Percentiles rank a stretch among this genome's conserved stretches.
phyloP scores from a whole-genome alignment of 2,797 vertebrate genomes.

The Hylomyscus alleni region DNA sequence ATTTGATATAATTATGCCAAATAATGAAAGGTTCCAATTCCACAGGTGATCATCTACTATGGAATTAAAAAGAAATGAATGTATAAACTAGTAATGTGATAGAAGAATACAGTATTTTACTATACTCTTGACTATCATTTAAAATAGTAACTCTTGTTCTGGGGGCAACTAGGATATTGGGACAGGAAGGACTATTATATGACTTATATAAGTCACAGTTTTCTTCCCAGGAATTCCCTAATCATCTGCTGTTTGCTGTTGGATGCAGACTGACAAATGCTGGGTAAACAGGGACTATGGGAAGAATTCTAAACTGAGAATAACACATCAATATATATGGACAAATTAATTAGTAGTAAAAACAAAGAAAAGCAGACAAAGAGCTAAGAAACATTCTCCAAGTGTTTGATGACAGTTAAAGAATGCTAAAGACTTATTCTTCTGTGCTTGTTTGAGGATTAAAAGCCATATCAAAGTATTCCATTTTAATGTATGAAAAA shows the following conservation, averaged over 20 bases:
- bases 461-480: not conserved
- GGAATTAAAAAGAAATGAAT: not conserved
- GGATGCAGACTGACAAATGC: not conserved
- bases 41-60: not conserved
- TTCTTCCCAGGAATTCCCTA: not conserved
- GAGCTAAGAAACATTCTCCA: not conserved
- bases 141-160: not conserved
- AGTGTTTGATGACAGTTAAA: not conserved
- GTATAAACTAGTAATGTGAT: not conserved
- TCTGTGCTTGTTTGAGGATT: not conserved
- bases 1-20: not conserved
- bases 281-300: not conserved
- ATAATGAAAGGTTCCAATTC: not conserved
- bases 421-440: not conserved
- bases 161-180: too few species aligned
- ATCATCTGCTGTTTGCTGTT: not conserved
- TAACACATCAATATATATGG: not conserved
- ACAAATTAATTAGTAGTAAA: not conserved
- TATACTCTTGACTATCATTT: not conserved
- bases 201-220: not conserved
- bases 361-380: not conserved
- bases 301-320: not conserved
- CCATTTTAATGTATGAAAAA: not conserved
- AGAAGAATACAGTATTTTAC: not conserved
- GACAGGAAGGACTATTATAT: not conserved